Conservation (phyloP, 2,888 invertebrate species). For the Luffia ferchaultella region DNA sequence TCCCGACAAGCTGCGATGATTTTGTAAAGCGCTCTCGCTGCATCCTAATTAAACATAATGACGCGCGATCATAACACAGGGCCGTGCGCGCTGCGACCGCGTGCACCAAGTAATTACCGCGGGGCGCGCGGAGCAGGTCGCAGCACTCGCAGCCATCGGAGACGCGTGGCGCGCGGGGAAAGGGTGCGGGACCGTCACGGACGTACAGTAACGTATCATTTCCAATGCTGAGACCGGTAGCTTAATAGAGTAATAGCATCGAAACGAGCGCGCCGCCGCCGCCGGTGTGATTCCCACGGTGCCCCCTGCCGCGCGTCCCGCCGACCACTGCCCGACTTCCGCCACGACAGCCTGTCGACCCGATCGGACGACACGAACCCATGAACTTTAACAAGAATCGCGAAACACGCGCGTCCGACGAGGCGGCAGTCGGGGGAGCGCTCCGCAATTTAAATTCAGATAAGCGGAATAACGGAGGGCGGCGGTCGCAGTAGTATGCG, state of each 20-base stretch:
- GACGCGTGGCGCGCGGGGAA: not conserved
- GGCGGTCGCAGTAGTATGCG: not conserved
- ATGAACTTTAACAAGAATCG: not conserved
- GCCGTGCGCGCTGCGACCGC: constrained; percentile 7
- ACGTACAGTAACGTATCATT: not conserved
- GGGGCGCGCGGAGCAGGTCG: constrained; percentile 45
- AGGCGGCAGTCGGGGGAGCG: not conserved
- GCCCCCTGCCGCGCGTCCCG: not conserved
- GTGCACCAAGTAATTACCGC: not conserved
- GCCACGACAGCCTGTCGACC: not conserved
- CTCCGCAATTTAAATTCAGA: not conserved
- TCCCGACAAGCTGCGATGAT: not conserved
- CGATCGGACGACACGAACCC: not conserved
- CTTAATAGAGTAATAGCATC: not conserved
- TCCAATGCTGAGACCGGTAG: not conserved
- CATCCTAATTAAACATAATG: not conserved
- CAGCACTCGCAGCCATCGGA: no score
- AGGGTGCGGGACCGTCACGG: not conserved
- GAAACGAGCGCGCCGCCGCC: not conserved
- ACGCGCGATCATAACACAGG: constrained; percentile 7
- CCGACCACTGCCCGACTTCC: not conserved
- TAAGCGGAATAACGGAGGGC: not conserved
- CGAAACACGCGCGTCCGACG: not conserved
- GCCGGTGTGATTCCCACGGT: not conserved
- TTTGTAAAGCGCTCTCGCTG: not conserved